A percentile compares a stretch with the other conserved stretches of the same genome.
Conservation (phyloP, 2,113 vertebrate genomes). For the Elephas maximus region DNA sequence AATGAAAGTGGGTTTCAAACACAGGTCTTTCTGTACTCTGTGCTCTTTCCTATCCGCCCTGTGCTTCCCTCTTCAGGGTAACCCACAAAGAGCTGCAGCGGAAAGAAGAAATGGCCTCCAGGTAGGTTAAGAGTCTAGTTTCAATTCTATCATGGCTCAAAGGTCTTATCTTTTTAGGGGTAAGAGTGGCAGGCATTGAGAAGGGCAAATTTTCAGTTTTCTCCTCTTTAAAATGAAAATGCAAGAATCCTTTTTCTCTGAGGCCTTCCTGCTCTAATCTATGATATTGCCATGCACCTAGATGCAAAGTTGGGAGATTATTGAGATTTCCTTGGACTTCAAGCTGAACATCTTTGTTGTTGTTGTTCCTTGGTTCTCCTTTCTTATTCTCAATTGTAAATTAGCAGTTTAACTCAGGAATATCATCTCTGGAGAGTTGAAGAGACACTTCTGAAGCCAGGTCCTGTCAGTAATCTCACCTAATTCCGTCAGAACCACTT, state of each 20-base stretch:
- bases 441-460: neutral
- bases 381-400: neutral
- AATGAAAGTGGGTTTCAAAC: neutral
- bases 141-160: neutral
- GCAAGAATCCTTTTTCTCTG: neutral
- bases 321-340: neutral
- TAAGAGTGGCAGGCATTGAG: neutral
- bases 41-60: neutral
- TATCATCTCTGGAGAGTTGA: neutral
- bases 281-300: too few relatives aligned
- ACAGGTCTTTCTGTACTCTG: neutral
- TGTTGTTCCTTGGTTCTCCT: neutral
- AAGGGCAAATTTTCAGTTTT: neutral
- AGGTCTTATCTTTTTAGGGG: neutral
- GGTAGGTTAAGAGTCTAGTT: neutral
- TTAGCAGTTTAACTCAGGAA: neutral
- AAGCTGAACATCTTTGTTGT: neutral
- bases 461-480: neutral
- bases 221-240: neutral
- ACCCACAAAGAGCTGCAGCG: neutral
- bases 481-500: slow-evolving; percentile 47
- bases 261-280: neutral
- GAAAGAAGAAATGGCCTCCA: neutral
- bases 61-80: neutral
- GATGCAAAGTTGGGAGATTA: neutral